Conservation (phyloP, 2,888 invertebrate species). For the Drosophila meridionalis region DNA sequence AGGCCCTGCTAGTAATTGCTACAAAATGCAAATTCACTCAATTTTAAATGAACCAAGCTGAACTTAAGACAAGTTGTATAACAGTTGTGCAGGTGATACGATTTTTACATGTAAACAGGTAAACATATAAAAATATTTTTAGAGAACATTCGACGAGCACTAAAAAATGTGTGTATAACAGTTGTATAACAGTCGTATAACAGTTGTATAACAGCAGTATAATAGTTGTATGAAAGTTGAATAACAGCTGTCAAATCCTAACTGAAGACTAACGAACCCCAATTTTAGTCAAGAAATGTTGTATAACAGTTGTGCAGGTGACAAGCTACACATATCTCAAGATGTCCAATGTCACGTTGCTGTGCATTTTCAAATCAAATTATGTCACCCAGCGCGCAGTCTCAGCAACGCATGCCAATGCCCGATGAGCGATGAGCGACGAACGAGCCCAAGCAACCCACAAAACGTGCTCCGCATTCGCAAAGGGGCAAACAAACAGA, state of each 20-base stretch:
- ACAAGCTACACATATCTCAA: constrained; percentile 21
- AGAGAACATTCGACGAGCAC: neutral
- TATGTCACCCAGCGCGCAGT: constrained; percentile 41
- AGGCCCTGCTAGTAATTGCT: neutral
- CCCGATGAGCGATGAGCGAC: constrained; percentile 32
- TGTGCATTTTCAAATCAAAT: constrained; percentile 39
- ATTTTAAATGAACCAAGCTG: neutral
- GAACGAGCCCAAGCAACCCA: constrained; percentile 47
- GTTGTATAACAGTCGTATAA: constrained; percentile 26
- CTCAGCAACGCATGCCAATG: constrained; percentile 52
- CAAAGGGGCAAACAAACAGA: constrained; percentile 14
- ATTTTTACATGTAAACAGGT: neutral
- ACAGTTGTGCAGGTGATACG: constrained; percentile 24
- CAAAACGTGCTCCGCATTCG: constrained; percentile 67
- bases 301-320: constrained; percentile 30
- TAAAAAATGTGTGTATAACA: neutral
- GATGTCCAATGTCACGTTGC: constrained; percentile 18
- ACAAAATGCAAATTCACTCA: constrained; percentile 1
- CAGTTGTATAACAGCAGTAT: neutral
- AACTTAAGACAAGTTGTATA: constrained; percentile 21
- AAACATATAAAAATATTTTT: constrained; percentile 2
- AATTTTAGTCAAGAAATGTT: neutral
- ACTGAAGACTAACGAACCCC: neutral
- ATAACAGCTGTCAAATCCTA: neutral
- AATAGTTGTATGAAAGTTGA: neutral